Evolutionary conservation across 2,888 invertebrate species (phyloP).

Genomic region (Chrysina gloriosa): DNA sequence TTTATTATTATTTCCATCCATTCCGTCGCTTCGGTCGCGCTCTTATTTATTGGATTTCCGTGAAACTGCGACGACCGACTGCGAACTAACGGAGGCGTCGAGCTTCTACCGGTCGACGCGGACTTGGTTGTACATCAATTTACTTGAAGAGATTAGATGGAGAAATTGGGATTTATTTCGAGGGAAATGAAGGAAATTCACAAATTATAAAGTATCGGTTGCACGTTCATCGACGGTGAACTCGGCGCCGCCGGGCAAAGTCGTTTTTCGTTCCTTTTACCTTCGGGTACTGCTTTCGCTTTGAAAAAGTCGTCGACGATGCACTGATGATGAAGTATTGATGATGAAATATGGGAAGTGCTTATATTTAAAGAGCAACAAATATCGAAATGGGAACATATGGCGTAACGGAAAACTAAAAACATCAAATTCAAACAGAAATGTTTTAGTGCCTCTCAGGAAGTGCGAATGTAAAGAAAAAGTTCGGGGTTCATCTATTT

Average conservation of each 20-base stretch:
- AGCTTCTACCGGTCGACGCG: conserved; percentile 5
- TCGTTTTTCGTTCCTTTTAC: not conserved
- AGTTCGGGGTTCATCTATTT: too few relatives aligned
- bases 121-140: conserved; percentile 37
- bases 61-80: not conserved
- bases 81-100: not conserved
- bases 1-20: conserved; percentile 23
- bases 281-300: not conserved
- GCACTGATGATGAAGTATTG: conserved; percentile 9
- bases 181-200: conserved; percentile 35
- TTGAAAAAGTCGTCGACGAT: not conserved
- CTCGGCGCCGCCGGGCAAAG: not conserved
- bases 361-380: not conserved
- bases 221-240: conserved; percentile 10
- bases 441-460: too few relatives aligned
- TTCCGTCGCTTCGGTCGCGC: conserved; percentile 17
- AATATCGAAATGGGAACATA: too few relatives aligned
- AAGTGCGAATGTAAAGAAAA: too few relatives aligned
- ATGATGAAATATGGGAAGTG: conserved; percentile 21
- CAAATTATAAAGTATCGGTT: conserved; percentile 41
- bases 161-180: conserved; percentile 39
- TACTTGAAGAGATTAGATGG: conserved; percentile 38
- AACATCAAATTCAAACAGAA: not conserved
- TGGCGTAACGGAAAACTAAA: not conserved
- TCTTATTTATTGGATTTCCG: conserved; percentile 31